Percentiles rank a stretch among this genome's conserved stretches.
Evolutionary conservation across 2,888 invertebrate genomes (phyloP).

Genomic region (Agrotis segetum): DNA sequence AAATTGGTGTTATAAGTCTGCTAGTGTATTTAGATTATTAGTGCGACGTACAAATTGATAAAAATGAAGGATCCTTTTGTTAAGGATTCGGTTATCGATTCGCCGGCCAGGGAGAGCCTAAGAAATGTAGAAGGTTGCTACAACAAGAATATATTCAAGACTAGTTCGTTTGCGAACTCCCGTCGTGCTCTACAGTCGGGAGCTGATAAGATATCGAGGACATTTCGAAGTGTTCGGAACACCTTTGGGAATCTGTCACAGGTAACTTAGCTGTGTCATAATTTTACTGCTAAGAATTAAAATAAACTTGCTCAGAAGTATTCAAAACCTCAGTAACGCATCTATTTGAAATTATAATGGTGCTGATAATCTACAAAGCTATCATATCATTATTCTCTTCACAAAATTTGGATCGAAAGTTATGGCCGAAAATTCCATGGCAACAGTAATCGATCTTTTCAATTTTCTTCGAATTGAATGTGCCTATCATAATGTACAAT

Average conservation of each 20-base stretch:
- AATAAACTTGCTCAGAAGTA: background rate
- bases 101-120: constrained; percentile 83
- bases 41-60: constrained; percentile 51
- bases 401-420: background rate
- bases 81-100: constrained; percentile 85
- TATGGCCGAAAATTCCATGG: constrained; percentile 28
- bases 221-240: constrained; percentile 92
- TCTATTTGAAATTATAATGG: background rate
- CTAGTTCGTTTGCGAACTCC: constrained; percentile 91
- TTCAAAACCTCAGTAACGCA: background rate
- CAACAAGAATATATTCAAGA: constrained; percentile 85
- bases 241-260: constrained; percentile 93
- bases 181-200: constrained; percentile 92
- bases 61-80: constrained; percentile 88
- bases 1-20: constrained; percentile 39
- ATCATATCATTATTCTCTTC: background rate
- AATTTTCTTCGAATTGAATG: background rate
- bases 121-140: constrained; percentile 87
- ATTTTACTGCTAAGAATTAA: background rate
- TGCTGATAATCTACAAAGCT: background rate
- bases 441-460: constrained; percentile 40
- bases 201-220: constrained; percentile 93
- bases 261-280: constrained; percentile 79
- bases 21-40: constrained; percentile 51
- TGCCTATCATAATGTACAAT: background rate